Evolutionary conservation across 2,113 vertebrate species (phyloP).

Genomic region (Okapia johnstoni): DNA sequence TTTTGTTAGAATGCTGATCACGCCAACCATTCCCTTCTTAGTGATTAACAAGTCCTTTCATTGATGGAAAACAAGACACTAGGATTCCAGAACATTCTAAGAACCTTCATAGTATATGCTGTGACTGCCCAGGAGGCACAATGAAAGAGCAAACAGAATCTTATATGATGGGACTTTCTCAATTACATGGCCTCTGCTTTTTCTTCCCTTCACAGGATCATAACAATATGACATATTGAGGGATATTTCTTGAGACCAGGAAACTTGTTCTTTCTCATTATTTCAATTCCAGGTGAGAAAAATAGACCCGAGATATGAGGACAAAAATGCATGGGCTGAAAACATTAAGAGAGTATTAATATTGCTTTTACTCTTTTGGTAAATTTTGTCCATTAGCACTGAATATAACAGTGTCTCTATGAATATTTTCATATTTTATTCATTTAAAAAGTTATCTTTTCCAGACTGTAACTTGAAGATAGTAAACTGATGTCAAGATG

Average conservation of each 20-base stretch:
- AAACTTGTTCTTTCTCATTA: not conserved
- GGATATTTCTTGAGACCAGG: not conserved
- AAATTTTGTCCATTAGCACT: not conserved
- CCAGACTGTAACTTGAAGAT: not conserved
- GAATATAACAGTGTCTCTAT: not conserved
- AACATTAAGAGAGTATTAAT: not conserved
- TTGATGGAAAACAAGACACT: not conserved
- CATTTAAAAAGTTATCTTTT: not conserved
- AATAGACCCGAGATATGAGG: not conserved
- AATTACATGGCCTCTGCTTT: not conserved
- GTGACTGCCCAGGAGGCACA: not conserved
- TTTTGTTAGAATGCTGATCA: not conserved
- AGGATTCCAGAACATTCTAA: not conserved
- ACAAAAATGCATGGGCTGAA: not conserved
- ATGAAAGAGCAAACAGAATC: not conserved
- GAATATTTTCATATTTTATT: not conserved
- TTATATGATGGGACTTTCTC: not conserved
- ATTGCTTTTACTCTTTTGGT: not conserved
- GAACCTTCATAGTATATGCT: not conserved
- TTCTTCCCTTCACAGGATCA: not conserved
- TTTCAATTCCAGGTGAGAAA: not conserved
- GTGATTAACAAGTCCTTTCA: not conserved
- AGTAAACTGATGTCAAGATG: not conserved
- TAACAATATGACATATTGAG: not conserved
- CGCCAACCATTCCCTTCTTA: not conserved